Evolutionary conservation across 2,888 invertebrate genomes (phyloP).

Genomic region (Ferrisia virgata): DNA sequence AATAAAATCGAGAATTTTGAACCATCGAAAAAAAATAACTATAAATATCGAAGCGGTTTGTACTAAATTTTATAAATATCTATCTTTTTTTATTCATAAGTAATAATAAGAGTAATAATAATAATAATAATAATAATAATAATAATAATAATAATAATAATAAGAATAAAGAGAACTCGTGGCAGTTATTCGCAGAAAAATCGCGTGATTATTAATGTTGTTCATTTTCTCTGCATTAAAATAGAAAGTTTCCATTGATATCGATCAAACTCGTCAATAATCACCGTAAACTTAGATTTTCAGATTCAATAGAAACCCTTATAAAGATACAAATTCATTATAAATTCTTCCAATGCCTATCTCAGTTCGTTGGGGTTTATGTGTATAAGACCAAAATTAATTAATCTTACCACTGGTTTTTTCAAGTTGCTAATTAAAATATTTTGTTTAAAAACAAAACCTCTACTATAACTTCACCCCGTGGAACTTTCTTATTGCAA

Average conservation of each 20-base stretch:
- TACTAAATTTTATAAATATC: neutral
- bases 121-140: no score
- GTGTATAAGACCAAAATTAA: no score
- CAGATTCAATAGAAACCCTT: neutral
- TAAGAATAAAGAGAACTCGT: neutral
- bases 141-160: no score
- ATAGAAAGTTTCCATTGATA: neutral
- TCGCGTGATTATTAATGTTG: neutral
- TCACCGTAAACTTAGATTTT: neutral
- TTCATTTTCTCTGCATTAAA: neutral
- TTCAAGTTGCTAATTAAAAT: no score
- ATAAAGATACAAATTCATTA: no score
- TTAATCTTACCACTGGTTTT: no score
- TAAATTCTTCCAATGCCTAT: no score
- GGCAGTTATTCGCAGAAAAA: neutral
- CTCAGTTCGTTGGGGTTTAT: no score
- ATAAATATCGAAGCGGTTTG: neutral
- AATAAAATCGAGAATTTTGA: neutral
- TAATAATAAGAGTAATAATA: neutral
- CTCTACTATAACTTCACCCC: no score
- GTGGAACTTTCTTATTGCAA: no score
- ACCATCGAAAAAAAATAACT: neutral
- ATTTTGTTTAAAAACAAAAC: no score
- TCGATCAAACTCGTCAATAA: neutral
- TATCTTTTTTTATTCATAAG: neutral